Base-by-base conservation (phyloP, 2,888 invertebrate species). In the Parthenolecanium corni region DNA sequence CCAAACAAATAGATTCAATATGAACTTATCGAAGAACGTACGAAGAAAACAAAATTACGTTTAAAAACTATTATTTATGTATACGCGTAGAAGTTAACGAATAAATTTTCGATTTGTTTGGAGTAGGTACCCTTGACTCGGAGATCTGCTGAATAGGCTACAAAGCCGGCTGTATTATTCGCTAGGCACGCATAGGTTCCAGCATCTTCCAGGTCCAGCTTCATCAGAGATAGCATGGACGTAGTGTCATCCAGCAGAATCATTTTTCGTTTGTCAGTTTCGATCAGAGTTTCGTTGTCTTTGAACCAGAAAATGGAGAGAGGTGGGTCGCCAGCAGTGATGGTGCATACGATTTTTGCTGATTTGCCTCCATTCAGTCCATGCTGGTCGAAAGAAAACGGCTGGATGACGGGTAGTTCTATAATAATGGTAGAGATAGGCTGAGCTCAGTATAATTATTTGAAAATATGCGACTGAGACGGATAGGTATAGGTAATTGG, bases 141-240 rank as follows among this genome's bases (percentile, higher is more conserved):
- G 61, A 82, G 75, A 65, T 71, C 71, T 62, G 80, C 76, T 65
- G 77, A 76, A 69, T 76, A 74, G 67, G 74, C 73, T 65, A 76
- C 73, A 68, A 74, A 73, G 69, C 80, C 81, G 67, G 79, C 80
- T 66, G 73, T 73, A 75, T 82, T 82, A 68, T 73, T 73, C 65
- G 79, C 80, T 68, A 74, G 71, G 71, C 82, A 82, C 67, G 77
- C 75, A 71, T 81, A 82, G 67, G 74, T 76, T 67, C 81, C 82
- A 63, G 77, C 74, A 66, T 72, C 71, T 44, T 71, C 70, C 38
- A 78, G 72, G 23, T 74, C 74, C 24, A 76, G 72, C 66, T 74
- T 74, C 57, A 74, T 72, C 66, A 78, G 70, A 1, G 77, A 76
- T 49, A 78, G 70, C 66, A 77, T 76, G 62, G 75, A 71, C 12